These are phyloP conservation scores for Tadarida brasiliensis DNA, from an alignment of 2,797 vertebrate species.

Conservation along the genomic window DNA sequence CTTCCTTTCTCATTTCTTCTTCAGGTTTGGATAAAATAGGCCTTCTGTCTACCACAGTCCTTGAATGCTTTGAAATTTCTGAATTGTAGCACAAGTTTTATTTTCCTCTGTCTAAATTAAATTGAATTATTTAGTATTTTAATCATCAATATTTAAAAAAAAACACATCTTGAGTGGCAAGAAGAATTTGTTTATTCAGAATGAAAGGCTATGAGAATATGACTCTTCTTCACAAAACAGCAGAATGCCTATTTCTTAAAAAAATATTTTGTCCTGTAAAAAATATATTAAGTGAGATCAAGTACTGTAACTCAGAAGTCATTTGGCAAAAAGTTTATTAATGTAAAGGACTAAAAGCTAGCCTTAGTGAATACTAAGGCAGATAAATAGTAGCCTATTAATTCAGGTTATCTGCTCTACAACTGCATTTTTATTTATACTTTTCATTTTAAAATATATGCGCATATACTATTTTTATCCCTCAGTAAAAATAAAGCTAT, in stretches of 20 bases:
- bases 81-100: conserved; percentile 26
- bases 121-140: conserved; percentile 58
- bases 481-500: conserved; percentile 70
- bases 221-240: conserved; percentile 42
- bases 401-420: conserved; percentile 63
- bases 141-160: conserved; percentile 14
- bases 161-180: background rate
- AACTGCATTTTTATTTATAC: conserved; percentile 73
- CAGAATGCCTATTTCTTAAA: background rate
- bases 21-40: background rate
- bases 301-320: conserved; percentile 38
- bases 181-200: conserved; percentile 32
- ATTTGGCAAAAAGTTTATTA: conserved; percentile 25
- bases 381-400: conserved; percentile 54
- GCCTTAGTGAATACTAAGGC: conserved; percentile 3
- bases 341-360: conserved; percentile 47
- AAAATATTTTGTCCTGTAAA: background rate
- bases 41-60: background rate
- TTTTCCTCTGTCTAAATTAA: conserved; percentile 10
- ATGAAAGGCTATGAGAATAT: background rate
- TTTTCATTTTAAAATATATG: conserved; percentile 76
- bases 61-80: conserved; percentile 12
- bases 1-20: conserved; percentile 25
- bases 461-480: conserved; percentile 73
- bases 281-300: background rate